Base-by-base conservation (phyloP, 2,113 vertebrate species). In the Synodontis membranacea region DNA sequence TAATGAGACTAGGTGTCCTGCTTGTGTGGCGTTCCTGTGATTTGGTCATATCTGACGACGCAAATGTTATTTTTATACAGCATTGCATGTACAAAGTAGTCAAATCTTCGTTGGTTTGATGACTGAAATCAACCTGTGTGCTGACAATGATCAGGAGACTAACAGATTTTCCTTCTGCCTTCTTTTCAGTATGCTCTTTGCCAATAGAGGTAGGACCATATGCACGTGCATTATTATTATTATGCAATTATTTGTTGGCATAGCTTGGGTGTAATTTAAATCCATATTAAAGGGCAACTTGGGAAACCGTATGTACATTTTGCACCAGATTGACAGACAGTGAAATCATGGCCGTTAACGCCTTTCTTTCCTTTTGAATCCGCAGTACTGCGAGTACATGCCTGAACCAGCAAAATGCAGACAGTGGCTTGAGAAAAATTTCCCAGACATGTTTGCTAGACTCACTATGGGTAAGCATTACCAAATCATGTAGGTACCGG, bases 401-500 rank as follows among this genome's bases (percentile, higher is more conserved):
- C 98, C 98, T 14, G 98, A 99, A 92, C 97, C 97, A 34, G 94
- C 97, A 91, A 99, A 99, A 93, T 99, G 98, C 92, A 96, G 97
- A 90, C 97, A 99, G 14, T 99, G 98, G 98, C 95, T 99, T 90
- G 98, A 99, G 95, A 99, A 99, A 94, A 99, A 99, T 93, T 99
- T 99, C 89, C 98, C 98, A 86, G 97, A 97, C 88, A 96, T 98
- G 79, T 99, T 99, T 95, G 97, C 97, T 92, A 97, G 97, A 91
- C 96, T 99, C 91, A 98, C 96, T 91, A 94, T 99, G 90, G 98
- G 98, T 99, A 95, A 96, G 97, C 92, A 48, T 19, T 70, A 58
- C 39, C 34, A 3, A 56, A 5, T 39, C 19, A 52, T 48, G 50
- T 50, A 12, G 72, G 7, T 11, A 31, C 72, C 6, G 4, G 10